Percentiles rank a stretch among this genome's conserved stretches.
Evolutionary conservation across 1,140 invertebrate species (phyloP).

Genomic region (Formica exsecta): DNA sequence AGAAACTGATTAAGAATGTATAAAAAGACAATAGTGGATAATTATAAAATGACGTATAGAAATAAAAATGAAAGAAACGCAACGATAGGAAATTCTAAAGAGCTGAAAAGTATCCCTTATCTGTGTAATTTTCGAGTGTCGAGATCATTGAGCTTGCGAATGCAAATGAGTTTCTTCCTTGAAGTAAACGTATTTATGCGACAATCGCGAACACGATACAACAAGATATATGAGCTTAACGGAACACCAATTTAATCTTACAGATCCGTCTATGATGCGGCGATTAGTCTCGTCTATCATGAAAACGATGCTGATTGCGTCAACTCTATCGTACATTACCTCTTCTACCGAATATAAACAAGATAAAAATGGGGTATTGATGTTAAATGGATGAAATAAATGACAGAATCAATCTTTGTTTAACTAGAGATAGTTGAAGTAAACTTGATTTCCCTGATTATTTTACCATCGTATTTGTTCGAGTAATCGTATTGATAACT

Average conservation of each 20-base stretch:
- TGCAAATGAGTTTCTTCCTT: slow-evolving; percentile 20
- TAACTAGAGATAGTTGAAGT: background rate
- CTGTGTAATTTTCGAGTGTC: background rate
- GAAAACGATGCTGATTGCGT: slow-evolving; percentile 22
- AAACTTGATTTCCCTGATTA: background rate
- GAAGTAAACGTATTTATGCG: slow-evolving; percentile 1
- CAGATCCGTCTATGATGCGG: slow-evolving; percentile 15
- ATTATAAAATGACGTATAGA: too few relatives aligned
- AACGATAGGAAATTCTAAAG: background rate
- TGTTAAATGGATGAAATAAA: background rate
- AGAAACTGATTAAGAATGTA: too few relatives aligned
- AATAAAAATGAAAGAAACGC: background rate
- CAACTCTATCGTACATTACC: background rate
- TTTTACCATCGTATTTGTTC: background rate
- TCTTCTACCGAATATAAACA: background rate
- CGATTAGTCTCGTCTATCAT: slow-evolving; percentile 10
- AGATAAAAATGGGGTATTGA: background rate
- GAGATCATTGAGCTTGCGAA: background rate
- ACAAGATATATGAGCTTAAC: slow-evolving; percentile 38
- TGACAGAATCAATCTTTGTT: background rate
- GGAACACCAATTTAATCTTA: slow-evolving; percentile 24
- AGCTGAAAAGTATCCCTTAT: background rate
- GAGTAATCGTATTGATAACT: background rate
- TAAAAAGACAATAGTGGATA: too few relatives aligned
- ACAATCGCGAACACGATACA: slow-evolving; percentile 19